Evolutionary conservation across 2,888 invertebrate genomes (phyloP).

Genomic region (Cordilura impudica): DNA sequence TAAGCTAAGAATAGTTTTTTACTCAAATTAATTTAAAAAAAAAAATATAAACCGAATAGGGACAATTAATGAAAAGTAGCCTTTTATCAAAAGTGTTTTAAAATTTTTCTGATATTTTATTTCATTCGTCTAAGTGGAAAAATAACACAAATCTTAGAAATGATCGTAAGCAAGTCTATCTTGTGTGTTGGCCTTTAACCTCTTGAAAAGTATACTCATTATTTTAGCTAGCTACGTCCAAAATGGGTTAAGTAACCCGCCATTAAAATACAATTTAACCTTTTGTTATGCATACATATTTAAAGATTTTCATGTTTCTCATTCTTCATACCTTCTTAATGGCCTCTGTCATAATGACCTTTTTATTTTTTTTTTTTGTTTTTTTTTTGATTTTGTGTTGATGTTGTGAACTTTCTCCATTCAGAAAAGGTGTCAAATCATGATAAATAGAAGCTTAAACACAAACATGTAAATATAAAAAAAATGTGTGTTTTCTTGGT

Average conservation of each 20-base stretch:
- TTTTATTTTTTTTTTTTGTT: background rate
- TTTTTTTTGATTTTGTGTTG: background rate
- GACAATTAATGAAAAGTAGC: no score
- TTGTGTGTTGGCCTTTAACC: no score
- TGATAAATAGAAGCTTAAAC: slow-evolving; percentile 8
- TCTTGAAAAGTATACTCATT: no score
- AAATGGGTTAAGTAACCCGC: background rate
- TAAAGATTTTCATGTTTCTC: background rate
- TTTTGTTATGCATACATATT: background rate
- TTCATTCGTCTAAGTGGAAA: no score
- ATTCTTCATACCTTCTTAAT: background rate
- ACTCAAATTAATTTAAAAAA: no score
- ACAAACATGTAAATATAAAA: slow-evolving; percentile 17
- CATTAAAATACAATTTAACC: background rate
- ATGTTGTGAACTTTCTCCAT: slow-evolving; percentile 2
- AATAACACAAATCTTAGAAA: no score
- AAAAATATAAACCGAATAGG: no score
- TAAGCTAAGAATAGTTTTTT: no score
- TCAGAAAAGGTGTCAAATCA: slow-evolving; percentile 37
- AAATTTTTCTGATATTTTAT: no score
- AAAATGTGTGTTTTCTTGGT: background rate
- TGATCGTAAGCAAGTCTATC: no score
- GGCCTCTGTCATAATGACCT: background rate
- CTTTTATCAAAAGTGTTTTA: no score
- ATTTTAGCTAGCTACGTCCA: background rate